Base-by-base conservation (phyloP, 2,797 vertebrate genomes). In the Carduelis carduelis region DNA sequence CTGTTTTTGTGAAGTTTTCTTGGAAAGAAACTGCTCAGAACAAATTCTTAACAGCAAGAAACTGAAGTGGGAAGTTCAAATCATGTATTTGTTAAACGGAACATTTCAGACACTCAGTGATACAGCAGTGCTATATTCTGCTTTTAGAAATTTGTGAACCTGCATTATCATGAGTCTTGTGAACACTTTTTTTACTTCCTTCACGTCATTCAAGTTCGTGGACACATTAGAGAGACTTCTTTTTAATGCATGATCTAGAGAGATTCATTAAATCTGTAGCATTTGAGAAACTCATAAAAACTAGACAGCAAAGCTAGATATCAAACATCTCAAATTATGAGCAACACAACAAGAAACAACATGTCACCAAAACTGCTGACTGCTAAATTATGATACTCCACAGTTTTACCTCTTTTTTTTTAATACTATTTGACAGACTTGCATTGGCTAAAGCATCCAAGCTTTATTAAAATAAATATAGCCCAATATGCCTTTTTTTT, bases 231-330 rank as follows among this genome's bases (percentile, higher is more conserved):
- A 95, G 80, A 50, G 18, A 39, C 14, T 81, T 89, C 63, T 75
- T 92, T 56, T 75, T 75, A 90, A 77, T n/a, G 64, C 34, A 87
- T 8, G 4, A 37, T 96, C 41, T 72, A 44, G 39, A 78, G 88
- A 80, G 63, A 93, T 89, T 93, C 64, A 63, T 74, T 86, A 95
- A 83, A 88, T 89, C 37, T 81, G 41, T 21, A 55, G n/a, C 71
- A 39, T 84, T 95, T 75, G 76, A 76, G 65, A 63, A 92, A 22
- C 83, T 94, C 65, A 94, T 89, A 95, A 59, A 94, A 91, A 71
- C 37, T 57, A 32, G 64, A 68, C 78, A 94, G 32, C 24, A 78
- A 86, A 92, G 34, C 34, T 35, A 76, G 53, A 35, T 26, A 83
- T 9, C 4, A 7, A 78, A 44, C 37, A 59, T 34, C 35, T 79